Percentiles rank a stretch among this genome's conserved stretches.
phyloP scores from a whole-genome alignment of 2,888 invertebrate genomes.

The Chamaedrilus cognettii region DNA sequence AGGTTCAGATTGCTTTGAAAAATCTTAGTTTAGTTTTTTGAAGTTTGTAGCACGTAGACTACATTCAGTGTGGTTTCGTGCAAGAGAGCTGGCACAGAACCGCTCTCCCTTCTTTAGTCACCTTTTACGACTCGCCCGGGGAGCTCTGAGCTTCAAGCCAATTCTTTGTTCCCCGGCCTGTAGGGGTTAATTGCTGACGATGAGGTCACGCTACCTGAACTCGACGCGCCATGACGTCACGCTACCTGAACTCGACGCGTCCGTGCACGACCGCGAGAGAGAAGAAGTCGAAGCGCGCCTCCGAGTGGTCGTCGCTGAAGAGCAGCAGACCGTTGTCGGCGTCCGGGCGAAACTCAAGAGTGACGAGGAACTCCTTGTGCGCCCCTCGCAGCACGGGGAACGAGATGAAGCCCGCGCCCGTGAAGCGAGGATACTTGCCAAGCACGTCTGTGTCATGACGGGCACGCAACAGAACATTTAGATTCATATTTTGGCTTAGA shows the following conservation, averaged over 20 bases:
- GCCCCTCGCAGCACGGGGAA: constrained; percentile 83
- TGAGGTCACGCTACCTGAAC: constrained; percentile 67
- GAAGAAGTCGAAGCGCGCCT: constrained; percentile 87
- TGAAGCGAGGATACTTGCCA: constrained; percentile 66
- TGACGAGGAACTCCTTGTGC: constrained; percentile 82
- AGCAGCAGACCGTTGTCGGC: constrained; percentile 78
- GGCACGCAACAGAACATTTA: too few species aligned
- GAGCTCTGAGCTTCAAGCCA: too few species aligned
- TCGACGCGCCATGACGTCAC: neutral
- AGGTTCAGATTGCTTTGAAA: too few species aligned
- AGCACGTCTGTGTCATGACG: constrained; percentile 49
- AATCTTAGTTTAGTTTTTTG: too few species aligned
- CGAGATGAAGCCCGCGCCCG: constrained; percentile 88
- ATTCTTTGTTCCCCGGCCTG: too few species aligned
- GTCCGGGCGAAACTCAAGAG: constrained; percentile 79
- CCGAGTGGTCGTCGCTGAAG: constrained; percentile 83
- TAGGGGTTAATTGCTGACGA: too few species aligned
- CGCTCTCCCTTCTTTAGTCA: too few species aligned
- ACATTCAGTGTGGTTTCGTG: too few species aligned
- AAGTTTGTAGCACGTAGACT: too few species aligned
- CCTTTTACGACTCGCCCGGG: too few species aligned
- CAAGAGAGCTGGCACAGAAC: too few species aligned
- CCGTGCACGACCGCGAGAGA: constrained; percentile 80
- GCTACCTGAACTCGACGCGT: constrained; percentile 77
- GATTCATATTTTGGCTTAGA: too few species aligned